phyloP scores from a whole-genome alignment of 2,113 vertebrate species.

The Prinia subflava region DNA sequence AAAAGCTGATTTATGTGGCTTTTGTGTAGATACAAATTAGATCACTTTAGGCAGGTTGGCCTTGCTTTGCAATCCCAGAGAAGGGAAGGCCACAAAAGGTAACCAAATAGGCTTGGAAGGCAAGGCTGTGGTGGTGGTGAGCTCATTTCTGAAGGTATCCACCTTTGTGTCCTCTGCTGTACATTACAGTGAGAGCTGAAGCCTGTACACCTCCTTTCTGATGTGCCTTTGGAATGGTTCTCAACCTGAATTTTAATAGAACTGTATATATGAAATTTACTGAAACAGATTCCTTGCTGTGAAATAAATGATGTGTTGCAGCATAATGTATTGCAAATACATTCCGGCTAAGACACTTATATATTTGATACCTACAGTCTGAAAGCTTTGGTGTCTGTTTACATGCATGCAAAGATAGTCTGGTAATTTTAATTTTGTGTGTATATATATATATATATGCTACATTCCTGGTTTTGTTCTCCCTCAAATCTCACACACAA shows the following conservation, averaged over 20 bases:
- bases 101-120: neutral
- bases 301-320: neutral
- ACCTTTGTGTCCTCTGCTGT: neutral
- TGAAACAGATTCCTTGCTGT: neutral
- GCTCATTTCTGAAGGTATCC: neutral
- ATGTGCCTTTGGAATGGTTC: neutral
- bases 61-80: neutral
- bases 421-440: neutral
- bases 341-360: neutral
- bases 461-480: neutral
- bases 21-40: neutral
- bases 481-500: neutral
- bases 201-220: neutral
- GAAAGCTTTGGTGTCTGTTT: neutral
- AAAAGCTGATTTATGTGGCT: neutral
- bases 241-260: neutral
- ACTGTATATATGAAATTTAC: neutral
- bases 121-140: neutral
- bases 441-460: neutral
- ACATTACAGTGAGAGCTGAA: neutral
- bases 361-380: neutral
- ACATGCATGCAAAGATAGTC: neutral
- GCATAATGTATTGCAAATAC: neutral
- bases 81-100: neutral
- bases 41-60: neutral